Evolutionary conservation across 2,888 invertebrate species (phyloP).

Genomic region (Argyresthia goedartella): DNA sequence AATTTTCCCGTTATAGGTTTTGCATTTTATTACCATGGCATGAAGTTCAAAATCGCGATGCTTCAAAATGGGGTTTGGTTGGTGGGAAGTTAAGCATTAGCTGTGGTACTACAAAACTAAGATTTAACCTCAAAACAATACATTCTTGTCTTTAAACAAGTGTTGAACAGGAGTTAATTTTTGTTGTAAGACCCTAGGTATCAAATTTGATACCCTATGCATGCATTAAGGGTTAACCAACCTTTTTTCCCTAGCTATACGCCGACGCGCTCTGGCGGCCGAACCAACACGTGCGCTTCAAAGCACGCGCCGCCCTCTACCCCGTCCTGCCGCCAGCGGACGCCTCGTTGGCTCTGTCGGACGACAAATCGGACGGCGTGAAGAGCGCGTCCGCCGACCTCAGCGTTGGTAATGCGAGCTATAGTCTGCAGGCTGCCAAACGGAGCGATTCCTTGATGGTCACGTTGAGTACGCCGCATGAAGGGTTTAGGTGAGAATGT

Average conservation of each 20-base stretch:
- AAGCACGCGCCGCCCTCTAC: constrained; percentile 42
- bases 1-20: no score
- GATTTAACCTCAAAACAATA: no score
- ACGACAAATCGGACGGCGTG: constrained; percentile 22
- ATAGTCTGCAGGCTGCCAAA: constrained; percentile 49
- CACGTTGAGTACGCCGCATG: constrained; percentile 45
- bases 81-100: no score
- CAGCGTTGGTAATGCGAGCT: constrained; percentile 29
- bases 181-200: no score
- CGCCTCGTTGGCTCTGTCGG: constrained; percentile 32
- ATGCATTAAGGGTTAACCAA: no score
- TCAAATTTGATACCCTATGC: no score
- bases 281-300: constrained; percentile 49
- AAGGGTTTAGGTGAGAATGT: constrained; percentile 40
- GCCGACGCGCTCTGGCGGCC: constrained; percentile 64
- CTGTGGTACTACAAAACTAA: no score
- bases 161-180: no score
- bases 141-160: no score
- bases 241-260: constrained; percentile 31
- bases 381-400: constrained; percentile 36
- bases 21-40: no score
- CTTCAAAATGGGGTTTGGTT: no score
- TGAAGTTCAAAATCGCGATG: no score
- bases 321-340: constrained; percentile 44
- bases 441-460: constrained; percentile 33